Conservation (phyloP, 2,113 vertebrate genomes). For the Aplodontia rufa region DNA sequence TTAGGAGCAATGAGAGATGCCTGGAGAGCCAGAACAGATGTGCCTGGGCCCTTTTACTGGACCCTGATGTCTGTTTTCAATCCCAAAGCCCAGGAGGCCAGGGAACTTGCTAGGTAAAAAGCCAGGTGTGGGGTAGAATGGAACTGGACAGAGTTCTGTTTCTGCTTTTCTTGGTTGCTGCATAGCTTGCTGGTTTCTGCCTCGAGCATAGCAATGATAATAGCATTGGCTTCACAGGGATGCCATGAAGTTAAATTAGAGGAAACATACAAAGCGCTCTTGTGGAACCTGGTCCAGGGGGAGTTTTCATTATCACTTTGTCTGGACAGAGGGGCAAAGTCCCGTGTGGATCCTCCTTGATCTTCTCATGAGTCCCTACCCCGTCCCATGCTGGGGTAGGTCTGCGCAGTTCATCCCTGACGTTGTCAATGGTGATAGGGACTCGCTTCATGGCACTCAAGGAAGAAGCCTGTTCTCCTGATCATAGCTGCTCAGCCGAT, state of each 20-base stretch:
- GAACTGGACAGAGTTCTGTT: neutral
- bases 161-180: neutral
- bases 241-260: neutral
- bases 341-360: neutral
- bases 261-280: neutral
- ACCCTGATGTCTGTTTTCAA: neutral
- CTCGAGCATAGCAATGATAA: neutral
- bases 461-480: neutral
- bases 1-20: neutral
- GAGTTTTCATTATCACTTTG: neutral
- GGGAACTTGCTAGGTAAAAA: neutral
- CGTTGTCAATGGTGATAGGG: neutral
- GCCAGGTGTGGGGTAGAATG: neutral
- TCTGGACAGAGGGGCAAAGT: neutral
- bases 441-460: neutral
- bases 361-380: neutral
- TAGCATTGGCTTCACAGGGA: neutral
- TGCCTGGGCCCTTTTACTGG: neutral
- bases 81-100: neutral
- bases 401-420: rapidly evolving
- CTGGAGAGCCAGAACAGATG: neutral
- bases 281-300: too few relatives aligned
- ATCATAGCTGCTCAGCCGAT: neutral
- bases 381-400: neutral
- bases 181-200: neutral